phyloP scores from a whole-genome alignment of 2,113 vertebrate genomes.

The Pangasianodon hypophthalmus region DNA sequence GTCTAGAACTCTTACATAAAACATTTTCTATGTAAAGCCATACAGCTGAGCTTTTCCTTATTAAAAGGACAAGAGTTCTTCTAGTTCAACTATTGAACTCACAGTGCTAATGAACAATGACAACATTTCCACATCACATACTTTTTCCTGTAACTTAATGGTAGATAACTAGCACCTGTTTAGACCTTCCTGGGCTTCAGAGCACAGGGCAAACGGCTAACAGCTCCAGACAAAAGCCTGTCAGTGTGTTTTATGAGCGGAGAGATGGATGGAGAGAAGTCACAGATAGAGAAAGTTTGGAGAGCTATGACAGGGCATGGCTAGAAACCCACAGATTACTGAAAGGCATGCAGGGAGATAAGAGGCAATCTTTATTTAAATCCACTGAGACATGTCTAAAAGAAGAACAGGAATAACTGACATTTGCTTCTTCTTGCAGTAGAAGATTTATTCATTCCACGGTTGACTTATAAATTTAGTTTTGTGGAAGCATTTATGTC shows the following conservation, averaged over 20 bases:
- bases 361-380: conserved; percentile 53
- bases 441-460: not conserved
- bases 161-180: conserved; percentile 7
- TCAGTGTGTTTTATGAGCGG: conserved; percentile 39
- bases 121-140: conserved; percentile 21
- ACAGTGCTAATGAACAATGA: not conserved
- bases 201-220: not conserved
- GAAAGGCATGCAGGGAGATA: conserved; percentile 36
- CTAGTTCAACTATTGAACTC: not conserved
- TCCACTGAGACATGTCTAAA: not conserved
- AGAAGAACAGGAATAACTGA: not conserved
- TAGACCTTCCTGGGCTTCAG: not conserved
- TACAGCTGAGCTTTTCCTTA: not conserved
- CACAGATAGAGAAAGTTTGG: conserved; percentile 7
- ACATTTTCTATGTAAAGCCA: not conserved
- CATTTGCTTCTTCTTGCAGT: not conserved
- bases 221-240: conserved; percentile 14
- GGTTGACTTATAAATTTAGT: not conserved
- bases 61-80: not conserved
- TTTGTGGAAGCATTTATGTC: not conserved
- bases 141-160: not conserved
- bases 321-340: conserved; percentile 50
- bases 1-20: not conserved
- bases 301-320: conserved; percentile 16
- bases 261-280: conserved; percentile 33